A percentile compares a stretch with the other conserved stretches of the same genome.
These are phyloP conservation scores for Ophiothrix spiculata DNA, from an alignment of 35 echinoderm and acorn worm genomes.

Conservation along the genomic window DNA sequence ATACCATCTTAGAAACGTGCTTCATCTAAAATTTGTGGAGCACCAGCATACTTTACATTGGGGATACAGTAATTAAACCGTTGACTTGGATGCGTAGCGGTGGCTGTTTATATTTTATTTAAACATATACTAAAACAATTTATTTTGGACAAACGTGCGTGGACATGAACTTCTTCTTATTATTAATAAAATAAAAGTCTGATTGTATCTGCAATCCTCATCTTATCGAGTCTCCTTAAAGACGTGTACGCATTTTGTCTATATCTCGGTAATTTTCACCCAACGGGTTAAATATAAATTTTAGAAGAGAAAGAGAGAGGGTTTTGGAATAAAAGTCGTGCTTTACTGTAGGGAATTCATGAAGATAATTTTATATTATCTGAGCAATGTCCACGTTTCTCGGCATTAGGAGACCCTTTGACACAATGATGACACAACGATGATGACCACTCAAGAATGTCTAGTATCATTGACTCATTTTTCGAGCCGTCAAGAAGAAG, in stretches of 20 bases:
- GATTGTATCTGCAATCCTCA: neutral
- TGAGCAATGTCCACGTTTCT: too few species aligned
- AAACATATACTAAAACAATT: neutral
- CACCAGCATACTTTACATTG: neutral
- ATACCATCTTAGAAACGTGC: neutral
- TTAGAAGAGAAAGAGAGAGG: neutral
- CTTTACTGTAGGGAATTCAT: neutral
- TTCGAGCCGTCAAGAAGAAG: too few species aligned
- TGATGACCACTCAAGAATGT: too few species aligned
- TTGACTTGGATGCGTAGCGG: neutral
- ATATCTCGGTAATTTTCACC: neutral
- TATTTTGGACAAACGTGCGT: neutral
- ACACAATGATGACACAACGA: too few species aligned
- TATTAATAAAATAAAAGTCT: neutral
- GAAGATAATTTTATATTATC: too few species aligned
- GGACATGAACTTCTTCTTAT: neutral
- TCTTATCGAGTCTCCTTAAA: neutral
- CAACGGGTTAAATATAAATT: neutral
- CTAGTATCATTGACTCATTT: too few species aligned
- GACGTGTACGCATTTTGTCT: neutral
- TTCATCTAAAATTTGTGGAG: neutral
- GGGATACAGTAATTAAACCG: neutral
- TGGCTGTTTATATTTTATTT: neutral
- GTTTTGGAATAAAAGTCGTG: neutral
- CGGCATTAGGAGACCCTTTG: too few species aligned